These are phyloP conservation scores for Salpingus planirostris DNA, from an alignment of 2,888 invertebrate genomes.

Conservation along the genomic window DNA sequence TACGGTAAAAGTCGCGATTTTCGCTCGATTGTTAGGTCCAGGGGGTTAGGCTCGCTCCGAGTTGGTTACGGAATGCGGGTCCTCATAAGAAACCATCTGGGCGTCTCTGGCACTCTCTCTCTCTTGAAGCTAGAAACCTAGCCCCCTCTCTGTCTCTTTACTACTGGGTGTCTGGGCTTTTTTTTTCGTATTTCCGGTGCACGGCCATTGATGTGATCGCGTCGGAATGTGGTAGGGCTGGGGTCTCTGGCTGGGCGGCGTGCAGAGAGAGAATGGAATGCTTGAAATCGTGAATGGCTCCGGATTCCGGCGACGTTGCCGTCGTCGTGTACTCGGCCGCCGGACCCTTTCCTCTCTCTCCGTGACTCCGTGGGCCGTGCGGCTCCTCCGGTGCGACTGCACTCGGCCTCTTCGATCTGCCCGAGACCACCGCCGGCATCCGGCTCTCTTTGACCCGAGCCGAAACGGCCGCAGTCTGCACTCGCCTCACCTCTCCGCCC, in stretches of 20 bases:
- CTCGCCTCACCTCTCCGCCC: too few relatives aligned
- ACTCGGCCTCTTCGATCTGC: too few relatives aligned
- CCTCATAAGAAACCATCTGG: slow-evolving; percentile 22
- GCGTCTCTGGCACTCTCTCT: slow-evolving; percentile 26
- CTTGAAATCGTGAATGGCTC: slow-evolving; percentile 42
- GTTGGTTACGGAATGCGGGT: too few relatives aligned
- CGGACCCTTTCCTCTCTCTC: too few relatives aligned
- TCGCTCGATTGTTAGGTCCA: too few relatives aligned
- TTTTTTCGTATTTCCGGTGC: slow-evolving; percentile 38
- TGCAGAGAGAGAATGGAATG: slow-evolving; percentile 38
- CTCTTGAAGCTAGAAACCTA: too few relatives aligned
- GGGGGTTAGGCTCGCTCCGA: too few relatives aligned
- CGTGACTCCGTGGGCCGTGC: background rate
- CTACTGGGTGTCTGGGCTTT: slow-evolving; percentile 23
- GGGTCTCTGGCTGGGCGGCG: slow-evolving; percentile 25
- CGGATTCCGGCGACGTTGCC: slow-evolving; percentile 33
- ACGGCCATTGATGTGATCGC: slow-evolving; percentile 45
- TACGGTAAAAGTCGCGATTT: too few relatives aligned
- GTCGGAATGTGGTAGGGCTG: slow-evolving; percentile 42
- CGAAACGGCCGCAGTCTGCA: too few relatives aligned
- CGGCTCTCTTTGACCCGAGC: too few relatives aligned
- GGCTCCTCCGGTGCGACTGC: background rate
- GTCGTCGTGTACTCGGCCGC: slow-evolving; percentile 22
- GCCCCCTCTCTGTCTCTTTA: too few relatives aligned
- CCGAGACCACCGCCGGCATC: too few relatives aligned